phyloP scores from a whole-genome alignment of 1,140 invertebrate species.

The Tetragnatha versicolor region DNA sequence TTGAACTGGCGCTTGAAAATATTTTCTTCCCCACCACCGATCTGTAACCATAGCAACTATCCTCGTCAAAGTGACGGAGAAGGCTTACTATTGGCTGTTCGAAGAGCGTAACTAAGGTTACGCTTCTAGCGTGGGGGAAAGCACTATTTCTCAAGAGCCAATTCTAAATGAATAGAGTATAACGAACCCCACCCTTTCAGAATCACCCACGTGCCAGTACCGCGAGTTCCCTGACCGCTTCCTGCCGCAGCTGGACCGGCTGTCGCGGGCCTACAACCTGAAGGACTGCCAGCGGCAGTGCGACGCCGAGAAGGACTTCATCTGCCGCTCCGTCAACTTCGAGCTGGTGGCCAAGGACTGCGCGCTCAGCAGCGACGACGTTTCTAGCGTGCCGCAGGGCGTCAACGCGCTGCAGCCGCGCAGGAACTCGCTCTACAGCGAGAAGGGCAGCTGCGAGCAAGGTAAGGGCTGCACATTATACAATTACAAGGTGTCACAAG shows the following conservation, averaged over 20 bases:
- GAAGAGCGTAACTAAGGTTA: no score
- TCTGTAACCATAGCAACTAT: no score
- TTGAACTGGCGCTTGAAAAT: no score
- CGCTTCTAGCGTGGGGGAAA: no score
- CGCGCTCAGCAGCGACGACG: constrained; percentile 67
- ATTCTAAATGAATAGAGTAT: no score
- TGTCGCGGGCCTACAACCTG: constrained; percentile 57
- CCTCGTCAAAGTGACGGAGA: no score
- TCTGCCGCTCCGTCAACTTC: constrained; percentile 64
- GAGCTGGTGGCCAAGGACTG: constrained; percentile 64
- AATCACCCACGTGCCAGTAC: constrained; percentile 67
- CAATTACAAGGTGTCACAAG: no score
- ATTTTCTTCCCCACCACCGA: no score
- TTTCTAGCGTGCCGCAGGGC: constrained; percentile 60
- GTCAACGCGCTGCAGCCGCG: constrained; percentile 39
- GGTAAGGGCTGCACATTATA: no score
- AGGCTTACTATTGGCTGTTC: no score
- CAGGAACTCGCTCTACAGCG: constrained; percentile 65
- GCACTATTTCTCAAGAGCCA: no score
- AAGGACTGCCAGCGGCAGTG: constrained; percentile 66
- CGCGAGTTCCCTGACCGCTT: constrained; percentile 64
- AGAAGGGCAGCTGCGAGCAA: constrained; percentile 67
- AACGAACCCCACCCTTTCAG: constrained; percentile 58
- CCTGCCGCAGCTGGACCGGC: constrained; percentile 65
- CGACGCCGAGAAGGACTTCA: constrained; percentile 66